Base-by-base conservation (phyloP, 2,888 invertebrate species). In the Metopia argyrocephala region DNA sequence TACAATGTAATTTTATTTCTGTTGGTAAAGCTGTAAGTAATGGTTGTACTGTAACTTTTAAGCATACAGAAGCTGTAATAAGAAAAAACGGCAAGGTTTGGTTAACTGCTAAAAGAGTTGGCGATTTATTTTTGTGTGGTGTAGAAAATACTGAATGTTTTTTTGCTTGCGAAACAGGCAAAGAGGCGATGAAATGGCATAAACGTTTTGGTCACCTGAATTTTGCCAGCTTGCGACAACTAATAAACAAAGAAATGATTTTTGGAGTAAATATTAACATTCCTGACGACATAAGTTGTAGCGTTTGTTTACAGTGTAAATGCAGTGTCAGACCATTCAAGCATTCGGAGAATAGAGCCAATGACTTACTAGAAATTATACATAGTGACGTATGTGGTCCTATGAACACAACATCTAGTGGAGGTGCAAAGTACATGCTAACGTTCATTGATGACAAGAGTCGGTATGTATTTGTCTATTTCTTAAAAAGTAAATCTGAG, bases 181-280 rank as follows among this genome's bases (percentile, higher is more conserved):
- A 38, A 0, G 45, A 56, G 6, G 54, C 25, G 12, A 25, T 68
- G 45, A 31, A 9, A 28, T 54, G 66, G 50, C 66, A 66, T 66
- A 54, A 31, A 5, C 31, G 66, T 3, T 66, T 28, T 28, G 56
- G 68, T 2, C 68, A 68, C 18, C 15, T 68, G 45, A 68, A 68
- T 45, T 18, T 45, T 15, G 15, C 68, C 0, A 68, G 56, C n/a
- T 68, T 68, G 28, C 5, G 23, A 3, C 45, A 52, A 52, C 28
- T 65, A 31, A 15, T 20, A 9, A 56, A 56, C 1, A 56, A 56
- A 5, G 5, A 68, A 2, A 52, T 54, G 31, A 45, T 68, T 9
- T 7, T 0, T 6, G 65, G 65, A 3, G 28, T 28, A n/a, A n/a
- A n/a, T n/a, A n/a, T n/a, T n/a, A n/a, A n/a, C n/a, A n/a, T n/a